Percentiles rank a stretch among this genome's conserved stretches.
phyloP scores from a whole-genome alignment of 2,797 vertebrate species.

The Melanotaenia pygmaea region DNA sequence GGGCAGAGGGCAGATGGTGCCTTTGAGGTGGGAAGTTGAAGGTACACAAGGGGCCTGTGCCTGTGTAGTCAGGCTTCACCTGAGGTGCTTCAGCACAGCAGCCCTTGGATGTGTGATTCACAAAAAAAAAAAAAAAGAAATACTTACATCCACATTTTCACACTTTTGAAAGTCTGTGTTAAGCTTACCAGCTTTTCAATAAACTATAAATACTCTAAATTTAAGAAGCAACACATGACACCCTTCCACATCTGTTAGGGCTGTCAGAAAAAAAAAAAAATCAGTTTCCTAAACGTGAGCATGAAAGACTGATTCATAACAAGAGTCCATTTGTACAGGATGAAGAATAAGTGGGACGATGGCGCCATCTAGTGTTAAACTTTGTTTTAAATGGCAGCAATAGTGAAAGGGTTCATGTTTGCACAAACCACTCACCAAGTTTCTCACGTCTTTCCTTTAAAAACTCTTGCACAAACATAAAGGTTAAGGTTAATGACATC shows the following conservation, averaged over 20 bases:
- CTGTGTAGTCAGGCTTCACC: conserved; percentile 19
- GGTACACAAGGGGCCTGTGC: conserved; percentile 39
- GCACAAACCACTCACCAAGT: neutral
- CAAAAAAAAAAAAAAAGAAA: neutral
- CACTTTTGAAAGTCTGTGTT: neutral
- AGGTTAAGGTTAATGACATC: neutral
- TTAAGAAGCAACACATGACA: neutral
- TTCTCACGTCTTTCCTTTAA: neutral
- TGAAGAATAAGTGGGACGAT: conserved; percentile 29
- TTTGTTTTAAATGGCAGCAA: neutral
- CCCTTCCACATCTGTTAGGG: neutral
- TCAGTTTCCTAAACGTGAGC: neutral
- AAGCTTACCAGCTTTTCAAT: neutral
- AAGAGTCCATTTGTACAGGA: neutral
- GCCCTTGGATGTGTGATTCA: conserved; percentile 14
- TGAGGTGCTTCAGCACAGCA: conserved; percentile 35
- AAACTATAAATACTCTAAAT: neutral
- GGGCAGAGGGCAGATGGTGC: conserved; percentile 75
- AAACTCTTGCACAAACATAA: neutral
- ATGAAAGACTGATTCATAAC: conserved; percentile 11
- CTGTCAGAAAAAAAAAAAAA: neutral
- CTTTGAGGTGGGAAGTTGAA: conserved; percentile 66
- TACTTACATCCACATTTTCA: neutral
- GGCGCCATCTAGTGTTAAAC: conserved; percentile 69
- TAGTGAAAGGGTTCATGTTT: neutral